Conservation (phyloP, 2,888 invertebrate genomes). For the Resseliella maxima region DNA sequence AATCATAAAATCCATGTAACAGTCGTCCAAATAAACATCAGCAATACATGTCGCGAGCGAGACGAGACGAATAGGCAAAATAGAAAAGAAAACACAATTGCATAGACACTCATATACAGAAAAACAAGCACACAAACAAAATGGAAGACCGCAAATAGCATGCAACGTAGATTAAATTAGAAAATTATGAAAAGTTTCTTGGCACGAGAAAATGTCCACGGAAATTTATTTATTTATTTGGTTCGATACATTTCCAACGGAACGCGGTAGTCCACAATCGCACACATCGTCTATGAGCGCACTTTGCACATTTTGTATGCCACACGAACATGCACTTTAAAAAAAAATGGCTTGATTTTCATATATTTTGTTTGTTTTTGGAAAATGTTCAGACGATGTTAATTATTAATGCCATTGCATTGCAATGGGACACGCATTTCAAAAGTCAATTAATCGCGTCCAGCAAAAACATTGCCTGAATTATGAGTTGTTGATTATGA, state of each 20-base stretch:
- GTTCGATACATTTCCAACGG: slow-evolving; percentile 13
- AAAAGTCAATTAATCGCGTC: slow-evolving; percentile 33
- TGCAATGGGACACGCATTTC: too few relatives aligned
- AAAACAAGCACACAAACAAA: neutral
- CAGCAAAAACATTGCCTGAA: too few relatives aligned
- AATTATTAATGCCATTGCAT: too few relatives aligned
- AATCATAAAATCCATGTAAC: slow-evolving; percentile 38
- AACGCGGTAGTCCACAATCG: too few relatives aligned
- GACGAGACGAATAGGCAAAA: neutral
- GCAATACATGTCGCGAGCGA: neutral
- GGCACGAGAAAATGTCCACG: too few relatives aligned
- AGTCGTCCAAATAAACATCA: slow-evolving; percentile 39
- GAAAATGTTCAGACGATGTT: neutral
- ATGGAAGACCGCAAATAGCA: slow-evolving; percentile 47
- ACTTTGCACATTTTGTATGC: too few relatives aligned
- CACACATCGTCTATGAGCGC: neutral
- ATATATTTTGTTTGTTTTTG: neutral
- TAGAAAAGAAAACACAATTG: neutral
- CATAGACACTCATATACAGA: too few relatives aligned
- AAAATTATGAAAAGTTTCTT: slow-evolving; percentile 1
- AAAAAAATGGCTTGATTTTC: neutral
- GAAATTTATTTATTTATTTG: neutral
- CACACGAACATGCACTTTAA: too few relatives aligned
- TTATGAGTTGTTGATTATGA: too few relatives aligned
- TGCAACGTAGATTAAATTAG: slow-evolving; percentile 6